Percentiles rank a stretch among this genome's conserved stretches.
Conservation (phyloP, 1,140 invertebrate species). For the Asobara japonica region DNA sequence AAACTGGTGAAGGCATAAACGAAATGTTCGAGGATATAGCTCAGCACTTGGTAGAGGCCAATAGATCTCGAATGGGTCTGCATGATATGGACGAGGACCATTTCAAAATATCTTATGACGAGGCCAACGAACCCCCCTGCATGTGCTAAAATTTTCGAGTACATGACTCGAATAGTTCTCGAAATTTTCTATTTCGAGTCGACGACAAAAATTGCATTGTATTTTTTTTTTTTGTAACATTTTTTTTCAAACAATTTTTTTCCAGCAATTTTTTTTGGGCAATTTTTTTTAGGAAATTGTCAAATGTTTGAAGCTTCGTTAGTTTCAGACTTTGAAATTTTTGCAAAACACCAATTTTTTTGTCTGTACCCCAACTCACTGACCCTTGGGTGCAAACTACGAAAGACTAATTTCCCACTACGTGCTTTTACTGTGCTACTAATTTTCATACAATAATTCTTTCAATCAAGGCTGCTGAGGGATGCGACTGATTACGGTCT, state of each 20-base stretch:
- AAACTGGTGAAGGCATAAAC: slow-evolving; percentile 85
- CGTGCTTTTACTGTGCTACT: background rate
- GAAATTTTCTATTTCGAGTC: too few relatives aligned
- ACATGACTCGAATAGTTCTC: too few relatives aligned
- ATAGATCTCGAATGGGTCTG: slow-evolving; percentile 83
- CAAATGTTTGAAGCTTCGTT: too few relatives aligned
- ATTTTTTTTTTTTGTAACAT: slow-evolving; percentile 8
- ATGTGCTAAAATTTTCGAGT: slow-evolving; percentile 70
- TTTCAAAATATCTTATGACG: slow-evolving; percentile 78
- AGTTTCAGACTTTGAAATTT: too few relatives aligned
- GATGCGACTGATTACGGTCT: background rate
- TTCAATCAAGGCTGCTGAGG: background rate
- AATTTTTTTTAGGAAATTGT: too few relatives aligned
- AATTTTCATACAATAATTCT: background rate
- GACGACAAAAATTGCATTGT: too few relatives aligned
- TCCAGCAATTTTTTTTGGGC: too few relatives aligned
- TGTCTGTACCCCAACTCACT: background rate
- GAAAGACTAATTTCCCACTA: background rate
- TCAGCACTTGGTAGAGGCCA: slow-evolving; percentile 78
- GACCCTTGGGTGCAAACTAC: background rate
- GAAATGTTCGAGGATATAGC: slow-evolving; percentile 93
- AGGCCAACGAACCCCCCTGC: slow-evolving; percentile 73
- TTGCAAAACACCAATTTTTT: background rate
- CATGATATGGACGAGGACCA: slow-evolving; percentile 80
- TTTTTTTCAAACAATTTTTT: too few relatives aligned